A percentile compares a stretch with the other conserved stretches of the same genome.
Conservation (phyloP, 2,113 vertebrate species). For the Ardeotis arabs region DNA sequence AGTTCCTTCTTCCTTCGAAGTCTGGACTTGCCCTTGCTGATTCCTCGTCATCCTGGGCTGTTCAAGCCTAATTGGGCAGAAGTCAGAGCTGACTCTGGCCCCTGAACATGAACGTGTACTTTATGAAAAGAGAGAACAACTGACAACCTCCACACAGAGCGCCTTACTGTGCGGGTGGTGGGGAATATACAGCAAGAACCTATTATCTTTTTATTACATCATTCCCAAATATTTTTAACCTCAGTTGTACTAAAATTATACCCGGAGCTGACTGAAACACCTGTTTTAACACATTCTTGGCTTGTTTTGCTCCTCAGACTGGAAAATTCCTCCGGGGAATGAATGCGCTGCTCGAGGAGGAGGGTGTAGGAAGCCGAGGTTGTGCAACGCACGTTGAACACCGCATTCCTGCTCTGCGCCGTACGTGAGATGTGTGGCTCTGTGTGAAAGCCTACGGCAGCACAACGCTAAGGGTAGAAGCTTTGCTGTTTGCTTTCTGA, state of each 20-base stretch:
- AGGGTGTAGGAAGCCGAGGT: slow-evolving; percentile 35
- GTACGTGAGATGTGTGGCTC: neutral
- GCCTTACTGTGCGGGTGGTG: neutral
- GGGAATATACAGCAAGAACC: neutral
- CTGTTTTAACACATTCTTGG: slow-evolving; percentile 67
- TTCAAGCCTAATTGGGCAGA: slow-evolving; percentile 7
- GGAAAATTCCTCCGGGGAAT: slow-evolving; percentile 54
- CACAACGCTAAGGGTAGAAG: neutral
- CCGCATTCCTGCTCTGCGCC: neutral
- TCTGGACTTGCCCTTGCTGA: neutral
- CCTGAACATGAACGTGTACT: neutral
- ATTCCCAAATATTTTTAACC: slow-evolving; percentile 58
- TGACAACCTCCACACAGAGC: neutral
- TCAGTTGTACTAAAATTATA: slow-evolving; percentile 37
- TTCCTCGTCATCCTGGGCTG: neutral
- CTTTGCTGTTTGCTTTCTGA: neutral
- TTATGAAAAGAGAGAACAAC: neutral
- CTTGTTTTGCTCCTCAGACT: slow-evolving; percentile 38
- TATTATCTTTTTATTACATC: slow-evolving; percentile 33
- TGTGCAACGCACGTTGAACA: neutral
- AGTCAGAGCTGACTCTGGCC: neutral
- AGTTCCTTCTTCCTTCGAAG: neutral
- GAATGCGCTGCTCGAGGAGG: slow-evolving; percentile 12
- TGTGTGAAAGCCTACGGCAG: neutral
- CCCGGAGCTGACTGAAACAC: slow-evolving; percentile 33